A percentile compares a stretch with the other conserved stretches of the same genome.
Evolutionary conservation across 2,113 vertebrate genomes (phyloP).

Genomic region (Scomber japonicus): DNA sequence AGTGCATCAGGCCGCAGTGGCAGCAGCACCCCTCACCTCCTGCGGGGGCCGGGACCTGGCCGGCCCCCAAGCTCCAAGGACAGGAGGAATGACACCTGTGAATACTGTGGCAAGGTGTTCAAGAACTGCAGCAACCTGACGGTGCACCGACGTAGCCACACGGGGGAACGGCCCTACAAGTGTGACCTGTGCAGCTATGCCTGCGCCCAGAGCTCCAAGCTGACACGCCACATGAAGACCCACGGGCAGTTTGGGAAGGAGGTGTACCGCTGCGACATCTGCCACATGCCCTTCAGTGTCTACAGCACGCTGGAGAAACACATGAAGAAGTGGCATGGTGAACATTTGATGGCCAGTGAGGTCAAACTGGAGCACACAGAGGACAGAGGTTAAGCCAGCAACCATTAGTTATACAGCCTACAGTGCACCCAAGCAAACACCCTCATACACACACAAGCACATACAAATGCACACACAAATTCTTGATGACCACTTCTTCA

Average conservation of each 20-base stretch:
- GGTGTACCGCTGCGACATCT: conserved; percentile 99
- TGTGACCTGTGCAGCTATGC: conserved; percentile 99
- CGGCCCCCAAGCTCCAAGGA: conserved; percentile 98
- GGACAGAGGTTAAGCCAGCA: conserved; percentile 91
- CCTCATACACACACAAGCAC: conserved; percentile 10
- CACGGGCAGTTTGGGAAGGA: conserved; percentile 99
- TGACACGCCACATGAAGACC: conserved; percentile 99
- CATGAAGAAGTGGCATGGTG: conserved; percentile 99
- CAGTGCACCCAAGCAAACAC: conserved; percentile 48
- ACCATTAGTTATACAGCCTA: conserved; percentile 60
- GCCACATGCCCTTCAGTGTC: conserved; percentile 99
- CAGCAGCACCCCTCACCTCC: conserved; percentile 96
- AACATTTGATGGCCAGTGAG: conserved; percentile 99
- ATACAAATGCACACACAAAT: conserved; percentile 29
- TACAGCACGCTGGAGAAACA: conserved; percentile 99
- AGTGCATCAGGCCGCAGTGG: conserved; percentile 94
- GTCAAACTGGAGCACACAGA: conserved; percentile 97
- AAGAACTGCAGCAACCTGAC: conserved; percentile 99
- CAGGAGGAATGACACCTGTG: conserved; percentile 96
- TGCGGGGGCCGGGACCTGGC: conserved; percentile 92
- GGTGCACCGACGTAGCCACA: conserved; percentile 99
- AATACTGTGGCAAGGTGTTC: conserved; percentile 99
- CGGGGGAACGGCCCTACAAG: conserved; percentile 99
- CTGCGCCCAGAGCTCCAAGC: conserved; percentile 99
- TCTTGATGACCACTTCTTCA: conserved; percentile 76